Evolutionary conservation across 2,113 vertebrate species (phyloP).

Genomic region (Motacilla tschutschensis): DNA sequence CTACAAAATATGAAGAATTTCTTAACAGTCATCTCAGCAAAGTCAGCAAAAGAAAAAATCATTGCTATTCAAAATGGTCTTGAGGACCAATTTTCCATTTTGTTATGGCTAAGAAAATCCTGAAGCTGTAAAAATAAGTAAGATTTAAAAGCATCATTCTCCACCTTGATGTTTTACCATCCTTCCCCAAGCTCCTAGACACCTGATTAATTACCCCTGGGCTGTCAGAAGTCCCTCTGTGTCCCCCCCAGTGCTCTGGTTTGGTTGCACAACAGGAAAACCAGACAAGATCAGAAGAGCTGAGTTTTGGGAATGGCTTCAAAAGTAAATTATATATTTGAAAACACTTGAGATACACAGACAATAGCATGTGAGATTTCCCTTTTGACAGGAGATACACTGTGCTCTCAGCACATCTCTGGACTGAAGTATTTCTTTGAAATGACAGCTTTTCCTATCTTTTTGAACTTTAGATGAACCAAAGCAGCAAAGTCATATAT

Average conservation of each 20-base stretch:
- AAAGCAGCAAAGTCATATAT: neutral
- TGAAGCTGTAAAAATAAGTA: neutral
- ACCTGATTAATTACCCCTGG: neutral
- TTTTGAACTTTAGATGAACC: constrained; percentile 2
- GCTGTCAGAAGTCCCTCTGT: neutral
- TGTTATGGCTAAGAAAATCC: neutral
- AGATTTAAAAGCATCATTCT: neutral
- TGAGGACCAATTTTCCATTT: neutral
- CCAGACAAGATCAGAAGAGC: neutral
- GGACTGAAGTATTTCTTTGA: neutral
- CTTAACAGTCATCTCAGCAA: neutral
- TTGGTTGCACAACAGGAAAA: neutral
- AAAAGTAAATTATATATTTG: neutral
- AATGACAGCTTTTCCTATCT: neutral
- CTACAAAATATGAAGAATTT: neutral
- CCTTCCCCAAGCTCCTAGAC: neutral
- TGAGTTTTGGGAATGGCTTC: neutral
- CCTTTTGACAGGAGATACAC: neutral
- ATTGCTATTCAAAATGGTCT: neutral
- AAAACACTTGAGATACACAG: neutral
- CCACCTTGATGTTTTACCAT: neutral
- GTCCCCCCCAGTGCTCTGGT: neutral
- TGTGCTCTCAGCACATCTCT: neutral
- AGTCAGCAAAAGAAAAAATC: neutral
- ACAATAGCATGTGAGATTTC: neutral